Base-by-base conservation (phyloP, 2,888 invertebrate genomes). In the Muschampia plurimacula region DNA sequence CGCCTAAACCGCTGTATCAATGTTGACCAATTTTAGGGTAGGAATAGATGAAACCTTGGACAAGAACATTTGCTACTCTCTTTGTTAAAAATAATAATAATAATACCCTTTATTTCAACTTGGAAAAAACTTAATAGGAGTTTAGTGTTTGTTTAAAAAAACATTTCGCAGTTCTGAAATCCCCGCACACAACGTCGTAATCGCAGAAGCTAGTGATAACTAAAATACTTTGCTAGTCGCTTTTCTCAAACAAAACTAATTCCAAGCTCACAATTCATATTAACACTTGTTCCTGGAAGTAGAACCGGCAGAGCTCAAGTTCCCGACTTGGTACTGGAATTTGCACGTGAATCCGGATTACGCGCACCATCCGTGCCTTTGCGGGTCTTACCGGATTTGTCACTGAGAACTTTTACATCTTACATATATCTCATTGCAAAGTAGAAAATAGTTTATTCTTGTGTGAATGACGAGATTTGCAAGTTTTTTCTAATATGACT, bases 341-440 rank as follows among this genome's bases (percentile, higher is more conserved):
- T 55, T 22, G 55, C 55, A 55, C n/a, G 55, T 22, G 55, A 55
- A 55, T 55, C 57, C 28, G 57, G 57, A 57, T 57, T 57, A 28
- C 22, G 12, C 28, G 22, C 8, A 28, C 9, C 4, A 57, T 57
- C 28, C 9, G 9, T 10, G 57, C 1, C 5, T 57, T 57, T 57
- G 57, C 57, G 57, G 28, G 12, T 28, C 28, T 57, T 32, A 32
- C 57, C 28, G 57, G 57, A 57, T 57, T 57, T 57, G 57, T 57
- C 28, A 57, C 57, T 32, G 57, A 12, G 57, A 57, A 57, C 57
- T 57, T 57, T 32, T 32, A 57, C 28, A 57, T 5, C 57, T 28
- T 28, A 57, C 57, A 28, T 57, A 57, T 28, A n/a, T n/a, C 57
- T 57, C 12, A 57, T 57, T 10, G 55, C 10, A 28, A 28, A 10